Base-by-base conservation (phyloP, 2,797 vertebrate species). In the Sebastes trivittatus region DNA sequence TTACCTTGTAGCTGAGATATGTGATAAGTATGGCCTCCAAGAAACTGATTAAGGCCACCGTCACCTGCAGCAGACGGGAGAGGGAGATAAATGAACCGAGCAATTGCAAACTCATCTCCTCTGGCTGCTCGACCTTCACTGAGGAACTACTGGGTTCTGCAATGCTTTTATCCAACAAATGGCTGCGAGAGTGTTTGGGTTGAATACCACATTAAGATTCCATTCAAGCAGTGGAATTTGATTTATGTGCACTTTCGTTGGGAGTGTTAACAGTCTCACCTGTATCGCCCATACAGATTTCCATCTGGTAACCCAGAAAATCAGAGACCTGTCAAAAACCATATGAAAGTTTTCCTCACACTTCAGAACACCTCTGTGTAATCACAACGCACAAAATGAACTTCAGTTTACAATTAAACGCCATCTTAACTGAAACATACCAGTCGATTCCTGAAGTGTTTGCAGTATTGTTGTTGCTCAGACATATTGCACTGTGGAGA, bases 1-100 rank as follows among this genome's bases (percentile, higher is more conserved):
- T 91, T 92, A 97, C 96, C 96, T 97, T 97, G 90, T 97, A 97
- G 91, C 96, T 96, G 86, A 97, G 96, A 95, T 97, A 97, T 82
- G 95, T 96, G 81, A 97, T 95, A 60, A 97, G 93, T 95, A 97
- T 95, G 79, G 96, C 96, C 94, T 97, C 96, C 90, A 96, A 92
- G 88, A 97, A 96, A 91, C 96, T 96, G 90, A 97, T 97, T 94
- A 97, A 95, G 90, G 96, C 96, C 94, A 97, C 96, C 60, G 95
- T 93, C 88, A 97, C 96, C 96, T 97, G 81, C n/a, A 86, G 77
- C 52, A 83, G 63, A 86, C 13, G 9, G 34, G 22, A 89, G 36
- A 82, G 11, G 49, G 3, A 82, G 49, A 75, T 59, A 69, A 72
- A 89, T 86, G 69, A 83, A 77, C 36, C 36, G 14, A 2, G 32